phyloP scores from a whole-genome alignment of 1,140 invertebrate genomes.

The Hetaerina americana region DNA sequence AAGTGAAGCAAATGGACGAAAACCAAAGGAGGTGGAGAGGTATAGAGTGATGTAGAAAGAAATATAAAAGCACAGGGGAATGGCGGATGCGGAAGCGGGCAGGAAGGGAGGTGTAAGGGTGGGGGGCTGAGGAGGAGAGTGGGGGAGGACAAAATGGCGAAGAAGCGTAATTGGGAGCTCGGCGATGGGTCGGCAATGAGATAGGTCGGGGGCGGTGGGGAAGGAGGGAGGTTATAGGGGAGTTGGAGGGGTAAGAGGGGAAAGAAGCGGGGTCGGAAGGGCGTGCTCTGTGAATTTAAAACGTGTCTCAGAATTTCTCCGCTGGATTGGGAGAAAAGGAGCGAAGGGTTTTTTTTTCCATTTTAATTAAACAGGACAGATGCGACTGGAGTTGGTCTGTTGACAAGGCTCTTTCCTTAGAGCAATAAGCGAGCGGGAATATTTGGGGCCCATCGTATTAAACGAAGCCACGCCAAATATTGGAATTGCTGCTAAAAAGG shows the following conservation, averaged over 20 bases:
- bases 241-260: background rate
- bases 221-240: background rate
- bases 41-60: no score
- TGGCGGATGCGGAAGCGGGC: no score
- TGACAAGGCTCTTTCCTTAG: background rate
- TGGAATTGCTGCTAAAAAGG: background rate
- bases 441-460: background rate
- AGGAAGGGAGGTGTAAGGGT: background rate
- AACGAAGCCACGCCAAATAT: background rate
- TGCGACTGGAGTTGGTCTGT: background rate
- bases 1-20: no score
- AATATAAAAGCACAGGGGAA: no score
- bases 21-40: no score
- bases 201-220: background rate
- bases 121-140: background rate
- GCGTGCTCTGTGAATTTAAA: background rate
- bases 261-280: background rate
- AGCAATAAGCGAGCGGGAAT: background rate
- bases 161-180: background rate
- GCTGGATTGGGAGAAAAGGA: background rate
- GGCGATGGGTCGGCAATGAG: background rate
- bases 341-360: background rate
- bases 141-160: background rate
- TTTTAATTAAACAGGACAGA: background rate
- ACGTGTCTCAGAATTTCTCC: background rate